These are phyloP conservation scores for Harpalus rubripes DNA, from an alignment of 2,888 invertebrate genomes.

Conservation along the genomic window DNA sequence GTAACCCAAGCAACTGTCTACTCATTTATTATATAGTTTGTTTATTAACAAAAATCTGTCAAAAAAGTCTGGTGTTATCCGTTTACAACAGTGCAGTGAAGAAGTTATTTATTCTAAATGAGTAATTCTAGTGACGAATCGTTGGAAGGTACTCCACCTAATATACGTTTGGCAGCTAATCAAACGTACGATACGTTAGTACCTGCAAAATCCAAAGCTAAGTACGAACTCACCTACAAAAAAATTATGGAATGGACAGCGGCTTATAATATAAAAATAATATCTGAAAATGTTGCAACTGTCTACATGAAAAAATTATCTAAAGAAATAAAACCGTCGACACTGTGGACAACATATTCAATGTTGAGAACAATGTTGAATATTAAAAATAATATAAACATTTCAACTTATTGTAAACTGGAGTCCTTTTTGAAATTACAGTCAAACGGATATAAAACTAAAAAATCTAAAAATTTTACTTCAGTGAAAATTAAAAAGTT, in stretches of 20 bases:
- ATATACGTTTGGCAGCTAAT: slow-evolving; percentile 3
- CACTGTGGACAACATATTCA: too few relatives aligned
- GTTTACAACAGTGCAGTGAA: too few relatives aligned
- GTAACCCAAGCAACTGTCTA: too few relatives aligned
- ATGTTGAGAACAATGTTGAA: too few relatives aligned
- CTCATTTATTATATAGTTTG: too few relatives aligned
- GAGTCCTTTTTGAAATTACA: not conserved
- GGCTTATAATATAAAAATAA: slow-evolving; percentile 8
- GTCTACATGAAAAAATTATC: not conserved
- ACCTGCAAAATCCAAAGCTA: not conserved
- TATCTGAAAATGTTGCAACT: not conserved
- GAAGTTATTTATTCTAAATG: not conserved
- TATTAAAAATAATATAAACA: not conserved
- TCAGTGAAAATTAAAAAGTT: too few relatives aligned
- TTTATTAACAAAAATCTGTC: too few relatives aligned
- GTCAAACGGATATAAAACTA: not conserved
- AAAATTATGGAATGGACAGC: not conserved
- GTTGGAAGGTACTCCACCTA: not conserved
- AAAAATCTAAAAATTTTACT: not conserved
- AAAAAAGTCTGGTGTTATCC: too few relatives aligned
- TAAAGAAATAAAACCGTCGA: too few relatives aligned
- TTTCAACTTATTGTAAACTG: not conserved
- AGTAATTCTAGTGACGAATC: not conserved
- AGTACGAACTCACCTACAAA: not conserved
- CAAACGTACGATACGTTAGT: not conserved